These are phyloP conservation scores for Drosophila sproati DNA, from an alignment of 1,140 invertebrate species.

Conservation along the genomic window DNA sequence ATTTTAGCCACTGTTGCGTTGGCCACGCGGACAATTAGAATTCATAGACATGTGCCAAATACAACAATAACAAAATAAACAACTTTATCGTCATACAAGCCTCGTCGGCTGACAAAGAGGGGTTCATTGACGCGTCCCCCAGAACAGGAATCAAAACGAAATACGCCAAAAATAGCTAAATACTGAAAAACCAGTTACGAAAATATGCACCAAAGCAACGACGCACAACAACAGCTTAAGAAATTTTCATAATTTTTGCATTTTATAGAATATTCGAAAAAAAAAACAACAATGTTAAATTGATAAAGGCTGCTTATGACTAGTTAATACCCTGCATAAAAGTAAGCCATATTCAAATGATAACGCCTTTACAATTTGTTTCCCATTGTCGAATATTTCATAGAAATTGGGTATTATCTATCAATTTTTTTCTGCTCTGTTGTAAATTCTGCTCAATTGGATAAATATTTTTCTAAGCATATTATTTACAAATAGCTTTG, in stretches of 20 bases:
- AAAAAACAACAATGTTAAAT: slow-evolving; percentile 10
- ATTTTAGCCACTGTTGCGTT: slow-evolving; percentile 58
- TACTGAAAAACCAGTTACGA: slow-evolving; percentile 71
- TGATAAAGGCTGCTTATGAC: background rate
- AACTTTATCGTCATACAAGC: slow-evolving; percentile 27
- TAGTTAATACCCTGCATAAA: slow-evolving; percentile 31
- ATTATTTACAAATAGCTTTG: background rate
- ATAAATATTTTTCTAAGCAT: background rate
- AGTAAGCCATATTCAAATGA: background rate
- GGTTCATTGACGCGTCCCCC: slow-evolving; percentile 73
- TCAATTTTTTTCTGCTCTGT: no score
- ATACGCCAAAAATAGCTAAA: slow-evolving; percentile 80
- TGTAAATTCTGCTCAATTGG: background rate
- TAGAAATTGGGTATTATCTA: no score
- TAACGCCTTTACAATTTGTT: no score
- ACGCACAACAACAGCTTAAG: slow-evolving; percentile 32
- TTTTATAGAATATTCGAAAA: slow-evolving; percentile 67
- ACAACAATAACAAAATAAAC: slow-evolving; percentile 8
- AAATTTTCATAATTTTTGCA: slow-evolving; percentile 79
- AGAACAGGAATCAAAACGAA: slow-evolving; percentile 81
- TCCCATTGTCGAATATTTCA: no score
- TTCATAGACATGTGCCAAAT: slow-evolving; percentile 72
- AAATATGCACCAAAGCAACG: slow-evolving; percentile 48
- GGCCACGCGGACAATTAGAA: slow-evolving; percentile 64
- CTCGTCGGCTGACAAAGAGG: slow-evolving; percentile 5